Evolutionary conservation across 2,888 invertebrate species (phyloP), one percentile per base, ranked within the genome.

Genomic region (Protodeltote pygarga): DNA sequence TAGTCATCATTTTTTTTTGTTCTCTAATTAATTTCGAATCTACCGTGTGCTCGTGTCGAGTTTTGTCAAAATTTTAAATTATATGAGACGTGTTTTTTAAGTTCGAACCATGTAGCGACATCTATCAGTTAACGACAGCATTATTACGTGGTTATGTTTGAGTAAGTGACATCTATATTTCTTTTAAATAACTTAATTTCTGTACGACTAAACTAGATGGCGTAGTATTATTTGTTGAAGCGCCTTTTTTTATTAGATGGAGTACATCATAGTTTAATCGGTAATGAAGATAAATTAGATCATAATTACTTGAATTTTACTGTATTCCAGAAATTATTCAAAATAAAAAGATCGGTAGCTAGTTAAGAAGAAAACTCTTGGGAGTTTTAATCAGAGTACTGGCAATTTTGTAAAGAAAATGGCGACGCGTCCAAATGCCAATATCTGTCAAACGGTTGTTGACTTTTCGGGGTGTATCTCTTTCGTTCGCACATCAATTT

Each of bases 371-470:
- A 19, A 34, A 17, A 5, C n/a, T n/a, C n/a, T 2, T 24, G 62
- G 61, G 59, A 57, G 45, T 32, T 54, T 49, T 19, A 3, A 25
- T 2, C 15, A 23, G 14, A 3, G 0, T n/a, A 28, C 16, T 67
- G 71, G 77, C 64, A 59, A 77, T 69, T 50, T 50, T 38, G 21
- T 9, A 8, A 14, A 16, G 5, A 77, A 74, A 59, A 84, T 82
- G 82, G 85, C 82, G 80, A 73, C 73, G 71, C 75, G 61, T 75
- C 69, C 23, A 53, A 59, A 57, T 67, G 55, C 54, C 65, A 69
- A 59, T 48, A 59, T 16, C 75, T 83, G 89, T 89, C 89, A 89
- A 88, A 80, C 87, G 89, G 88, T 87, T 89, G 87, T 89, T 89
- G 89, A 89, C 89, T 87, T 73, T 71, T 71, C 65, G 28, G 73